Conservation (phyloP, 2,113 vertebrate species). For the Myodes glareolus region DNA sequence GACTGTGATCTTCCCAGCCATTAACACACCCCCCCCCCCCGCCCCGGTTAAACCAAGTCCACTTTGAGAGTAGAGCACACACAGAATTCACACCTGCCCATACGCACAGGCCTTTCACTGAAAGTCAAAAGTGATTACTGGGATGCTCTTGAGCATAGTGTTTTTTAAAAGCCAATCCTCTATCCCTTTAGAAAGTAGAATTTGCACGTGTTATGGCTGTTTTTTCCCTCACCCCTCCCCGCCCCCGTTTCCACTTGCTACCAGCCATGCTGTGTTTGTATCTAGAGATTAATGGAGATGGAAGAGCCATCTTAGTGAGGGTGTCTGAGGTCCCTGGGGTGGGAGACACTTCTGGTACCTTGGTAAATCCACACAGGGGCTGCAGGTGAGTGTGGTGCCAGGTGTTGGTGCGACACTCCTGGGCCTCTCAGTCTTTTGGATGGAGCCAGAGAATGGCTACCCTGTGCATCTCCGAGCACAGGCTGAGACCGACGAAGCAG, state of each 20-base stretch:
- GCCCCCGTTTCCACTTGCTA: background rate
- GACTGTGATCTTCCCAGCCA: background rate
- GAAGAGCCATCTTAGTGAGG: background rate
- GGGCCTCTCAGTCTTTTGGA: background rate
- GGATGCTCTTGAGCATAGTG: slow-evolving; percentile 70
- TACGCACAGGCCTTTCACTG: slow-evolving; percentile 31
- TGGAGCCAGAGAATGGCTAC: background rate
- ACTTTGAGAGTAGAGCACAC: background rate
- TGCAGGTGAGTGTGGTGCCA: background rate
- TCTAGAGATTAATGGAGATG: slow-evolving; percentile 63
- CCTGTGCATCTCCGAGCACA: background rate
- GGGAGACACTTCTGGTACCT: background rate
- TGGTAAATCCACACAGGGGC: background rate
- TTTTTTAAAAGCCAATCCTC: slow-evolving; percentile 68
- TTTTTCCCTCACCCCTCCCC: background rate
- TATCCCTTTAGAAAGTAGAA: slow-evolving; percentile 51
- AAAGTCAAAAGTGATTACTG: slow-evolving; percentile 17
- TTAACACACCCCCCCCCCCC: background rate
- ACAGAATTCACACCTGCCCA: background rate
- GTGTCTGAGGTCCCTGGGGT: background rate
- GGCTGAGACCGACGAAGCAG: background rate
- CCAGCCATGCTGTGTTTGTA: slow-evolving; percentile 65
- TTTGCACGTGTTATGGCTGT: background rate
- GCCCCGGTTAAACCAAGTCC: background rate
- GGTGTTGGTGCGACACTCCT: background rate